phyloP scores from a whole-genome alignment of 2,888 invertebrate species.

The Beris chalybata region DNA sequence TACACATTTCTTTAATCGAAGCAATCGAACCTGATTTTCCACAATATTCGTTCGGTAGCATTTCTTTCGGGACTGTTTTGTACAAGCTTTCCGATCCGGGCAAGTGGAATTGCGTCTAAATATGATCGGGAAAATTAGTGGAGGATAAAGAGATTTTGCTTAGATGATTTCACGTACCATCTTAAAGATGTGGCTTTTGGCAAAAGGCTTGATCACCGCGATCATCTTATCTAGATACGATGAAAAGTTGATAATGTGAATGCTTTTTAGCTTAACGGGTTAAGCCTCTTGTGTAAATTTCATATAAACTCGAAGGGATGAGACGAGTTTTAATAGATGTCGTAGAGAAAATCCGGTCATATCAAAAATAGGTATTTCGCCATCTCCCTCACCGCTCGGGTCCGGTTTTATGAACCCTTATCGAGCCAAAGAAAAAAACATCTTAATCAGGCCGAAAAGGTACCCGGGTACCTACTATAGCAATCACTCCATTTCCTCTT shows the following conservation, averaged over 20 bases:
- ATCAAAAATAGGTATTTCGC: conserved; percentile 74
- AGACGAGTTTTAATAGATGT: conserved; percentile 65
- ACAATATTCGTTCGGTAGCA: conserved; percentile 71
- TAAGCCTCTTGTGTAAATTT: conserved; percentile 74
- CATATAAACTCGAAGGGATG: conserved; percentile 70
- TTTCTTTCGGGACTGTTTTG: conserved; percentile 64
- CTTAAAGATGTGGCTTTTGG: conserved; percentile 67
- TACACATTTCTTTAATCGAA: conserved; percentile 65
- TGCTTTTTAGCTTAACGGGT: conserved; percentile 66
- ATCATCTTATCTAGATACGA: conserved; percentile 67
- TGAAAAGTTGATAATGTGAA: conserved; percentile 69
- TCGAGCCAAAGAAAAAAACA: too few species aligned
- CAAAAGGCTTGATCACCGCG: conserved; percentile 65
- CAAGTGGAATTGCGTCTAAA: conserved; percentile 68
- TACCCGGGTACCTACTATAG: too few species aligned
- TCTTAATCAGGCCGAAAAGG: too few species aligned
- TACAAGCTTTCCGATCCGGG: conserved; percentile 67
- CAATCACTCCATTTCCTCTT: too few species aligned
- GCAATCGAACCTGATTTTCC: conserved; percentile 65
- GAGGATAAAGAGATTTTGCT: background rate
- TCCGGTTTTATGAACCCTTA: conserved; percentile 61
- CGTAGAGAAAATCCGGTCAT: conserved; percentile 66
- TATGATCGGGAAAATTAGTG: background rate
- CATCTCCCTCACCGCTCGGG: conserved; percentile 63
- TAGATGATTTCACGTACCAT: conserved; percentile 58